A percentile compares a stretch with the other conserved stretches of the same genome.
Conservation (phyloP, 2,113 vertebrate genomes). For the Epinephelus lanceolatus region DNA sequence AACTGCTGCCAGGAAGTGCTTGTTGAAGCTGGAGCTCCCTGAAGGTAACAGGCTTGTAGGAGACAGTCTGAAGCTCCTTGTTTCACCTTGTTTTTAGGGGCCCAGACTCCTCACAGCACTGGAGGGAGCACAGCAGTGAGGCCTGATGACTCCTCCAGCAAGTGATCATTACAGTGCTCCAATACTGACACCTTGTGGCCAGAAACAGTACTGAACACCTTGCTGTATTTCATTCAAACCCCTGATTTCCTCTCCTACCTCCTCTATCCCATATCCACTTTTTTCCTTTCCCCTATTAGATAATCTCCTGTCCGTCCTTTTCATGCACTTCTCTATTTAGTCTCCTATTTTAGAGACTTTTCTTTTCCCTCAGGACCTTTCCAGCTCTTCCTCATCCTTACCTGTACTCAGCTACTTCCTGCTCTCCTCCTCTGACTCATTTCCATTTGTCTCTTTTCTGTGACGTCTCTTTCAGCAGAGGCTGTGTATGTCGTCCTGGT, state of each 20-base stretch:
- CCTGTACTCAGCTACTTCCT: background rate
- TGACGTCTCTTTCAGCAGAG: too few relatives aligned
- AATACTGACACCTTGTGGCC: slow-evolving; percentile 67
- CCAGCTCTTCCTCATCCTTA: background rate
- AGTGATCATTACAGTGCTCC: background rate
- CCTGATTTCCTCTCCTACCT: background rate
- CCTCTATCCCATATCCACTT: background rate
- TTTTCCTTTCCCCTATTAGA: background rate
- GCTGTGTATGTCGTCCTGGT: background rate
- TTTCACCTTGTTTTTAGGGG: background rate
- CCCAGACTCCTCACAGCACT: background rate
- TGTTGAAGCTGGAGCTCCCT: slow-evolving; percentile 14
- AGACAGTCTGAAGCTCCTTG: background rate
- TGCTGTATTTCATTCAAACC: background rate
- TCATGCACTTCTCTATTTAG: background rate
- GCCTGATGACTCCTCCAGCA: background rate
- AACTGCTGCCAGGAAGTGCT: slow-evolving; percentile 10
- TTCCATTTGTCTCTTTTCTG: background rate
- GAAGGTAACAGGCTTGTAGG: slow-evolving; percentile 4
- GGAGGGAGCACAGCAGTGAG: background rate
- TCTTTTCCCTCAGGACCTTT: background rate
- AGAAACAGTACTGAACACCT: background rate
- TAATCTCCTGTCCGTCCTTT: background rate
- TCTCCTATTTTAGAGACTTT: background rate
- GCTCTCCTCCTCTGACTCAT: background rate